Conservation (phyloP, 1,140 invertebrate genomes). For the Drosophila serrata region DNA sequence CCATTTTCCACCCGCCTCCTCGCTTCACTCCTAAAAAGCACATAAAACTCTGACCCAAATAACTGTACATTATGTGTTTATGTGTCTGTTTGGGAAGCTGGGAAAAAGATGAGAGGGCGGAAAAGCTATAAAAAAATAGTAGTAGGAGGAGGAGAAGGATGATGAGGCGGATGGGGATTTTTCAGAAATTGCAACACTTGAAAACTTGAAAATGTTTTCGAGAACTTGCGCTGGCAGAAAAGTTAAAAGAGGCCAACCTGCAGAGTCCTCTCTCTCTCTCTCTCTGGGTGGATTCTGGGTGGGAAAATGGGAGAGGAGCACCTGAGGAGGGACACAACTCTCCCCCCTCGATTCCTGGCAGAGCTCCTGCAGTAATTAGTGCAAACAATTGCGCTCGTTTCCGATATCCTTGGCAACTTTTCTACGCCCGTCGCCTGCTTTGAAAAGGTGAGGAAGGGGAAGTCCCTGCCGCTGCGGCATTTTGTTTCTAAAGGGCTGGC, state of each 20-base stretch:
- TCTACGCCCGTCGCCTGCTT: not conserved
- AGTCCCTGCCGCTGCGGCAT: slow-evolving; percentile 62
- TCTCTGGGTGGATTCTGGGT: slow-evolving; percentile 4
- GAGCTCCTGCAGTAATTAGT: slow-evolving; percentile 72
- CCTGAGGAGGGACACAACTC: not conserved
- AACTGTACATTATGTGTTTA: slow-evolving; percentile 80
- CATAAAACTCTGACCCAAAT: slow-evolving; percentile 72
- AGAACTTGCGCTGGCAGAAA: slow-evolving; percentile 64
- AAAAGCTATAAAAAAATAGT: slow-evolving; percentile 14
- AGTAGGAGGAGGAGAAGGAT: not conserved
- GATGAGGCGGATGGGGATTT: not conserved
- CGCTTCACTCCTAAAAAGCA: slow-evolving; percentile 41
- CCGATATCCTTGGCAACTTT: slow-evolving; percentile 62
- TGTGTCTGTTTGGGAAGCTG: slow-evolving; percentile 38
- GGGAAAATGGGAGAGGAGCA: slow-evolving; percentile 11
- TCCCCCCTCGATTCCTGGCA: not conserved
- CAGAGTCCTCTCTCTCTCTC: slow-evolving; percentile 33
- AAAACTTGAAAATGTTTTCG: slow-evolving; percentile 80
- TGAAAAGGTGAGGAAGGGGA: too few species aligned
- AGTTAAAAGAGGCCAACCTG: slow-evolving; percentile 63
- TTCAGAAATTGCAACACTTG: slow-evolving; percentile 79
- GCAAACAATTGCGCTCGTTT: slow-evolving; percentile 78
- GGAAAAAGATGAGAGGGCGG: not conserved
- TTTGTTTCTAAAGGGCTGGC: slow-evolving; percentile 55
- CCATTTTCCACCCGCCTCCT: not conserved